Evolutionary conservation across 2,888 invertebrate species (phyloP).

Genomic region (Hypomecis atomaria): DNA sequence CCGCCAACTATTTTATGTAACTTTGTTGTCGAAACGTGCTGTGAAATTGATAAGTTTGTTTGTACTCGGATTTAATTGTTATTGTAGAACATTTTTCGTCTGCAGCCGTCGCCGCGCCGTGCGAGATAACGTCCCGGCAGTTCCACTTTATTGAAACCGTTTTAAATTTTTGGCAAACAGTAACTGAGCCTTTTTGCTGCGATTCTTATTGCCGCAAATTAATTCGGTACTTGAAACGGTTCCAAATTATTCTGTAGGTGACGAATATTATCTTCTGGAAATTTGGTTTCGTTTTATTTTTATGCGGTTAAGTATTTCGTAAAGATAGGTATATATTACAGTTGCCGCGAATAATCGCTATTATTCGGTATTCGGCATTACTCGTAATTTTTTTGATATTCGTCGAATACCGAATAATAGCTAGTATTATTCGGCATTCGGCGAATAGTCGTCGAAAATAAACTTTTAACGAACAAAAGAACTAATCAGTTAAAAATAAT

Average conservation of each 20-base stretch:
- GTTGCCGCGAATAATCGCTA: too few relatives aligned
- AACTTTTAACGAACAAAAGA: too few relatives aligned
- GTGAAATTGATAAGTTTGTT: slow-evolving; percentile 72
- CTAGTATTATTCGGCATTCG: too few relatives aligned
- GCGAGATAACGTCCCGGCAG: slow-evolving; percentile 36
- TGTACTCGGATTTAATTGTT: slow-evolving; percentile 49
- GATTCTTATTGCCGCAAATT: slow-evolving; percentile 27
- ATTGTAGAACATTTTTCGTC: slow-evolving; percentile 39
- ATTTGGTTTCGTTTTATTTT: too few relatives aligned
- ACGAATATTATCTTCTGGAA: slow-evolving; percentile 1
- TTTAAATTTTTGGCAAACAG: slow-evolving; percentile 33
- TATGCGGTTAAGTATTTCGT: too few relatives aligned
- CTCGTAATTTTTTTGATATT: too few relatives aligned
- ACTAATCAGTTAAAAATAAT: too few relatives aligned
- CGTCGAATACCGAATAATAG: too few relatives aligned
- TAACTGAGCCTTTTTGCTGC: slow-evolving; percentile 21
- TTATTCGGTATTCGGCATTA: too few relatives aligned
- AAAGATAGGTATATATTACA: too few relatives aligned
- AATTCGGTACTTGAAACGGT: slow-evolving; percentile 28
- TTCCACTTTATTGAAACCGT: slow-evolving; percentile 25
- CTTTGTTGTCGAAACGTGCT: slow-evolving; percentile 80
- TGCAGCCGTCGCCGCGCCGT: slow-evolving; percentile 33
- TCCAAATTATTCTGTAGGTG: slow-evolving; percentile 29
- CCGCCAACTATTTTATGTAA: slow-evolving; percentile 78
- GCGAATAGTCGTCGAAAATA: too few relatives aligned